Evolutionary conservation across 2,797 vertebrate species (phyloP).

Genomic region (Adelosebastes latens): DNA sequence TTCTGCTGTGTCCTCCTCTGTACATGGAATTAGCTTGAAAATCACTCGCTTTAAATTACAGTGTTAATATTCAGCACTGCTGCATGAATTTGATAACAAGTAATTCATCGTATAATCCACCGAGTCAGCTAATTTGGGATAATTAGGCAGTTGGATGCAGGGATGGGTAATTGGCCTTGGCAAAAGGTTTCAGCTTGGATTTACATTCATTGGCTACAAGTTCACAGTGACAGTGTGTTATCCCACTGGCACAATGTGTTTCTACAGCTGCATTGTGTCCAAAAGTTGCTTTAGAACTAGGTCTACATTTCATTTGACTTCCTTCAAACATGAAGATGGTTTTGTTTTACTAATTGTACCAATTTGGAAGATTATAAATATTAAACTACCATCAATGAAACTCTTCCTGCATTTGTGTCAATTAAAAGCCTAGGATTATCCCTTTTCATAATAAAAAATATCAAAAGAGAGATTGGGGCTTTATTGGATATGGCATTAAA

Average conservation of each 20-base stretch:
- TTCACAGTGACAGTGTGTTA: conserved; percentile 37
- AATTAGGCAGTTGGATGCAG: conserved; percentile 57
- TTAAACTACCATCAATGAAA: not conserved
- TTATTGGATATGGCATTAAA: not conserved
- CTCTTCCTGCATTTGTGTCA: not conserved
- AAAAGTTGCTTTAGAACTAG: not conserved
- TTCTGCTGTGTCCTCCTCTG: conserved; percentile 9
- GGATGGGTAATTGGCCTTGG: conserved; percentile 57
- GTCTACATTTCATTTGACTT: not conserved
- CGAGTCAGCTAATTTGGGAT: conserved; percentile 64
- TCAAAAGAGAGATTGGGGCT: not conserved
- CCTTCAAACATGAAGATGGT: not conserved
- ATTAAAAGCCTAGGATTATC: not conserved
- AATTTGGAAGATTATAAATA: too few species aligned
- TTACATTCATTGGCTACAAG: conserved; percentile 37
- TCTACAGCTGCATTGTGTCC: not conserved
- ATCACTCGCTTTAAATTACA: conserved; percentile 37
- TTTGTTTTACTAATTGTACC: not conserved
- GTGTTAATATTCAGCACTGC: conserved; percentile 50
- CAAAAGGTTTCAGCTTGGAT: conserved; percentile 51
- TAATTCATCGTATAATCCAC: conserved; percentile 61
- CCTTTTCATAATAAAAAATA: not conserved
- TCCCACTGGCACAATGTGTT: not conserved
- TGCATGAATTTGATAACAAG: conserved; percentile 63
- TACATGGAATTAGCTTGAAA: conserved; percentile 39